Evolutionary conservation across 1,140 invertebrate genomes (phyloP).

Genomic region (Caligus rogercresseyi): DNA sequence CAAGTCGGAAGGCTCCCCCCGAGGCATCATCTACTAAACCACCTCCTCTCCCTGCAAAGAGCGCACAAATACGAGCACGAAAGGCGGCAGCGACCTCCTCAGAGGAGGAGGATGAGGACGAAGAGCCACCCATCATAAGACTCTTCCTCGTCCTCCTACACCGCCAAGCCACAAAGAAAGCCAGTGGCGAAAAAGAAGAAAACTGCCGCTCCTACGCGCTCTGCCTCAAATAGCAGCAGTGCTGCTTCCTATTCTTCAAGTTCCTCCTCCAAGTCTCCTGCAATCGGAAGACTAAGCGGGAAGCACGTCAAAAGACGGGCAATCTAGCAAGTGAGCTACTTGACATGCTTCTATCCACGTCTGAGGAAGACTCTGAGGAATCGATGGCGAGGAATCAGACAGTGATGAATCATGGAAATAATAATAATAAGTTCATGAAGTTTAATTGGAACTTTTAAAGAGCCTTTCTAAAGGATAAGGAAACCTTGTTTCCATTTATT

Average conservation of each 20-base stretch:
- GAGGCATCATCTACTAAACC: not conserved
- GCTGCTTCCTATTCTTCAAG: not conserved
- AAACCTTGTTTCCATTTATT: no score
- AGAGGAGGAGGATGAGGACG: not conserved
- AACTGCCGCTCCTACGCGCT: no score
- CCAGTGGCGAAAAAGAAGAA: not conserved
- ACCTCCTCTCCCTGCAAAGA: not conserved
- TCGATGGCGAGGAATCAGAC: not conserved
- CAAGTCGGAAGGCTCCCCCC: not conserved
- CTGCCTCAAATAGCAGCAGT: not conserved
- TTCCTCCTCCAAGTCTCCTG: not conserved
- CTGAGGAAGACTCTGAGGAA: not conserved
- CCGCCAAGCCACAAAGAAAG: no score
- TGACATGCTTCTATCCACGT: constrained; percentile 10
- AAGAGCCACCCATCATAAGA: no score
- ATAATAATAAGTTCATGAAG: not conserved
- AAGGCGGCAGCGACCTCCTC: not conserved
- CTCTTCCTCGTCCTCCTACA: no score
- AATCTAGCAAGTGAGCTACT: constrained; percentile 9
- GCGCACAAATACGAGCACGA: no score
- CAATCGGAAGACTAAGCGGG: constrained; percentile 4
- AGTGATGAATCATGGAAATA: constrained; percentile 19
- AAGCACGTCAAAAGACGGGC: not conserved
- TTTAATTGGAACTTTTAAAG: not conserved
- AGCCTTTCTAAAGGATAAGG: no score